These are phyloP conservation scores for Lycophotia porphyrea DNA, from an alignment of 2,888 invertebrate species.

Conservation along the genomic window DNA sequence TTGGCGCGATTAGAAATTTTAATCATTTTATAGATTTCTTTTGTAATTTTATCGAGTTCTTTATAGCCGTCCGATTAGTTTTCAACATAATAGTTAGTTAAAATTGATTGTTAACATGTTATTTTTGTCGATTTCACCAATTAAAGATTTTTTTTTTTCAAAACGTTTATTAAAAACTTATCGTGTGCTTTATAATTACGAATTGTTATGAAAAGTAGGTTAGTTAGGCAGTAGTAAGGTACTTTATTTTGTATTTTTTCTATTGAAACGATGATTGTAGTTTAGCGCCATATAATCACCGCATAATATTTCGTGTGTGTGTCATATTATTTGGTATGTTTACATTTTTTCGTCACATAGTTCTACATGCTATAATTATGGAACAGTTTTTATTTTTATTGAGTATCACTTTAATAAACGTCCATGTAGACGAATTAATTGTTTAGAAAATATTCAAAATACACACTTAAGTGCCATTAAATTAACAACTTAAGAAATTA, in stretches of 20 bases:
- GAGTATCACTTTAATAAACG: conserved; percentile 44
- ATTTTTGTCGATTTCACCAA: conserved; percentile 84
- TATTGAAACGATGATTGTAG: conserved; percentile 54
- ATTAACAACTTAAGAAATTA: conserved; percentile 45
- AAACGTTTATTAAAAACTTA: conserved; percentile 69
- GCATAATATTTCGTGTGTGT: conserved; percentile 52
- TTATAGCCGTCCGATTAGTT: conserved; percentile 85
- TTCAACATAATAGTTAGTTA: conserved; percentile 84
- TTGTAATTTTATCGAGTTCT: conserved; percentile 88
- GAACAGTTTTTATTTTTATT: conserved; percentile 48
- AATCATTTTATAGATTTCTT: conserved; percentile 89
- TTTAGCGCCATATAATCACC: conserved; percentile 60
- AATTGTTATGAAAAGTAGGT: conserved; percentile 71
- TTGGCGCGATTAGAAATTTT: conserved; percentile 88
- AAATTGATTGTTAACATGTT: conserved; percentile 88
- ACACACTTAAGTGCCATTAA: conserved; percentile 44
- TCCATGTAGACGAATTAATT: conserved; percentile 31
- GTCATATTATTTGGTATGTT: conserved; percentile 58
- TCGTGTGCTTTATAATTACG: conserved; percentile 71
- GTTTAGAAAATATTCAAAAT: conserved; percentile 53
- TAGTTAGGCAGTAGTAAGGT: conserved; percentile 55
- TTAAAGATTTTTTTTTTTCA: conserved; percentile 73
- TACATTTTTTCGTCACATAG: conserved; percentile 43
- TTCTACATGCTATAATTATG: conserved; percentile 48
- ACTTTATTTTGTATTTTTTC: conserved; percentile 52